phyloP scores from a whole-genome alignment of 2,113 vertebrate genomes.

The Cavia aperea region DNA sequence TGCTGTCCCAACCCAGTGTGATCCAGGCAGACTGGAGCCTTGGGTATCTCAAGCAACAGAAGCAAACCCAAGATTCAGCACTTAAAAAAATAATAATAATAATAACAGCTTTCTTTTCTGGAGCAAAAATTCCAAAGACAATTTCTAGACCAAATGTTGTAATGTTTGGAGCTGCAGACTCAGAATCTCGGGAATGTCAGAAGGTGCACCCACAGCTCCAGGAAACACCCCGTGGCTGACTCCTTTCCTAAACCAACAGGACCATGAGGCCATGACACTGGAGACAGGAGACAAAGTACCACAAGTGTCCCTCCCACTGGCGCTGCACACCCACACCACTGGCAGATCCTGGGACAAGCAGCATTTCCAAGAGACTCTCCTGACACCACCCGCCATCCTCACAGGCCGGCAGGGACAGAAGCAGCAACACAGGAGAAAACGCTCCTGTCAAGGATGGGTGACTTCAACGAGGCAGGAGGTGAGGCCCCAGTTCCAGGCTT shows the following conservation, averaged over 20 bases:
- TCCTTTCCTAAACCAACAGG: slow-evolving; percentile 33
- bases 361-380: background rate
- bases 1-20: fast-evolving
- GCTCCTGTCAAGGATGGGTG: background rate
- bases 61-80: background rate
- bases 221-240: slow-evolving; percentile 2
- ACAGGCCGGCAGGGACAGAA: background rate
- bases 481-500: background rate
- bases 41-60: background rate
- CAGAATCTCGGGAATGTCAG: background rate
- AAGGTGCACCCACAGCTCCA: slow-evolving; percentile 19
- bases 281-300: background rate
- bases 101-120: background rate
- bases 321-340: too few species aligned
- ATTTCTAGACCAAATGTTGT: background rate
- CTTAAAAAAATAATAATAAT: background rate
- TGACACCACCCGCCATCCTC: background rate
- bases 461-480: background rate
- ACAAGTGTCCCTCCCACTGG: background rate
- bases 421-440: background rate
- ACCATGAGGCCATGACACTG: background rate
- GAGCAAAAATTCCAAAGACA: background rate
- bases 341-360: background rate
- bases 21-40: background rate
- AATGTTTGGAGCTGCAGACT: background rate